These are phyloP conservation scores for Actenoides hombroni DNA, from an alignment of 2,113 vertebrate species.

Conservation along the genomic window DNA sequence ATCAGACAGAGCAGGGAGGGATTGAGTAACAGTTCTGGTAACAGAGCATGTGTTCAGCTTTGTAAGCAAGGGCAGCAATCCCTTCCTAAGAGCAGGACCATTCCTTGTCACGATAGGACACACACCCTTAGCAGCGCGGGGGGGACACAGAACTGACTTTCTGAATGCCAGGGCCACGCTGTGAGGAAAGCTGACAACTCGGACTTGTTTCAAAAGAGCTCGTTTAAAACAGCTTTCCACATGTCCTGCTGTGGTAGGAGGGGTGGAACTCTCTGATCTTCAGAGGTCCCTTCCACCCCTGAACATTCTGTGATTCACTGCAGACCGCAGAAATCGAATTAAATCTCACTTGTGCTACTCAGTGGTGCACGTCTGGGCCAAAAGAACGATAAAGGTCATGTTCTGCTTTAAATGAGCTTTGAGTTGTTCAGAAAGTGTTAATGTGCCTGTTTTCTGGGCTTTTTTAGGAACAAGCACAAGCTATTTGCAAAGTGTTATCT, in stretches of 20 bases:
- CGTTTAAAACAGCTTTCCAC: background rate
- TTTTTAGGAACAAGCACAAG: constrained; percentile 90
- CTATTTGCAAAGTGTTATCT: constrained; percentile 94
- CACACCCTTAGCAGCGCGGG: background rate
- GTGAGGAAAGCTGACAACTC: background rate
- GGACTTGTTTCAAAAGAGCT: background rate
- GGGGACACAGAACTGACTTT: background rate
- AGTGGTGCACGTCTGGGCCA: background rate
- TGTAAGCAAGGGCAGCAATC: background rate
- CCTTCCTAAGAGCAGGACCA: background rate
- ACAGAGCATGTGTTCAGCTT: background rate
- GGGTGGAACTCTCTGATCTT: no score
- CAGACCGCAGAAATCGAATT: background rate
- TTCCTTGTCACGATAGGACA: background rate
- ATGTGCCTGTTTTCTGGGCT: background rate
- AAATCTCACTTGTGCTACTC: background rate
- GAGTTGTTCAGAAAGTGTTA: background rate
- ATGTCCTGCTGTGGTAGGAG: no score
- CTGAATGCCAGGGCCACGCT: background rate
- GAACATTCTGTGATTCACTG: background rate
- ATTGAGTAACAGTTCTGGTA: background rate
- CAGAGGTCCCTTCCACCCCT: no score
- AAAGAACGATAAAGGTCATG: background rate
- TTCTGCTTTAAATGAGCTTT: background rate
- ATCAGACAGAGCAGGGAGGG: background rate